phyloP scores from a whole-genome alignment of 2,888 invertebrate species.

The Heterodera filipjevi region DNA sequence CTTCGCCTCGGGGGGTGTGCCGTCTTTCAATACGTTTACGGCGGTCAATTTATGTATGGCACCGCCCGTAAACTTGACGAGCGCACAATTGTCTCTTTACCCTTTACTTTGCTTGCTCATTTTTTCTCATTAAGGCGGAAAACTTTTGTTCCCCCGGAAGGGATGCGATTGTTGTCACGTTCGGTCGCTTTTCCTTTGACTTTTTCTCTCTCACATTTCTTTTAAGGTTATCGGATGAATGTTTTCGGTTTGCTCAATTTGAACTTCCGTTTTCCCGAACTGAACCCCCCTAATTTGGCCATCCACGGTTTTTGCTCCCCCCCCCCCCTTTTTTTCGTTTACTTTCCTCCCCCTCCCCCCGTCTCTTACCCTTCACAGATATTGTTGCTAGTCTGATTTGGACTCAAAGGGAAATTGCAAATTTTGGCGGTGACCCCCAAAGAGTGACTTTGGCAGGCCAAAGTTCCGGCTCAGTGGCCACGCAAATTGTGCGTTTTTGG shows the following conservation, averaged over 20 bases:
- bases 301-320: slow-evolving; percentile 13
- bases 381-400: slow-evolving; percentile 38
- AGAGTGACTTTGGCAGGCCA: slow-evolving; percentile 35
- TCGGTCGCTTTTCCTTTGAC: neutral
- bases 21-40: slow-evolving; percentile 26
- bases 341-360: neutral
- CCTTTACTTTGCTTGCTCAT: neutral
- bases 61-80: neutral
- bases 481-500: slow-evolving; percentile 17
- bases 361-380: slow-evolving; percentile 26
- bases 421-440: slow-evolving; percentile 42
- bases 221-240: slow-evolving; percentile 17
- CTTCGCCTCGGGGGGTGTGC: slow-evolving; percentile 24
- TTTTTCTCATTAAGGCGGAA: neutral
- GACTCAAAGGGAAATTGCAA: slow-evolving; percentile 39
- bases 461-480: slow-evolving; percentile 8
- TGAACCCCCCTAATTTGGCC: slow-evolving; percentile 15
- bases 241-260: slow-evolving; percentile 22
- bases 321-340: neutral
- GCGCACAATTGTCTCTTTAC: neutral
- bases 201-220: neutral
- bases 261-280: slow-evolving; percentile 14
- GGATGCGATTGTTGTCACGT: slow-evolving; percentile 21
- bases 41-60: neutral
- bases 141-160: slow-evolving; percentile 14